Evolutionary conservation across 2,888 invertebrate genomes (phyloP).

Genomic region (Lydus trimaculatus): DNA sequence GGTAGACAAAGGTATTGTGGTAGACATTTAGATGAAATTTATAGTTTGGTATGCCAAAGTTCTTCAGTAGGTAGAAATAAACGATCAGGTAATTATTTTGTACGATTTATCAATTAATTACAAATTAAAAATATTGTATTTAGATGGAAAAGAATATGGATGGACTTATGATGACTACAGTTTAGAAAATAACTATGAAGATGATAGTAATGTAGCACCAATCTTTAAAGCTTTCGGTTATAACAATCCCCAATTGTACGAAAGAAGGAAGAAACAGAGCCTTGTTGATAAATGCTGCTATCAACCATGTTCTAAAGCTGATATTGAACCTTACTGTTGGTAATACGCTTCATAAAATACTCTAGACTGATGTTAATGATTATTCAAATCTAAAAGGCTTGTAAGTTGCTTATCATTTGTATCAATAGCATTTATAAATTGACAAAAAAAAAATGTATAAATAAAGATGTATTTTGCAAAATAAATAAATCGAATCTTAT

Average conservation of each 20-base stretch:
- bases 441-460: background rate
- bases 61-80: background rate
- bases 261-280: background rate
- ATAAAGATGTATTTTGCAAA: constrained; percentile 5
- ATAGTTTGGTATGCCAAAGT: background rate
- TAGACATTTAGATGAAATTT: background rate
- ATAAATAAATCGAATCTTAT: background rate
- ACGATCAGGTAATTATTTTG: constrained; percentile 4
- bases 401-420: background rate
- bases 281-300: background rate
- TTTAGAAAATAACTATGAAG: background rate
- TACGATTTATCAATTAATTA: background rate
- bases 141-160: background rate
- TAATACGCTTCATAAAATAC: background rate
- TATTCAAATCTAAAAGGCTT: background rate
- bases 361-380: background rate
- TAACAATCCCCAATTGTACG: background rate
- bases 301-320: background rate
- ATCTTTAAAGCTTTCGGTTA: background rate
- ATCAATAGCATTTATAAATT: background rate
- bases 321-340: background rate
- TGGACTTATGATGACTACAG: background rate
- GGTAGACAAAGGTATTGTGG: background rate
- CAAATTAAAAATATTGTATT: background rate
- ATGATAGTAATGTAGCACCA: constrained; percentile 1